Evolutionary conservation across 1,140 invertebrate genomes (phyloP), one percentile per base, ranked within the genome.

Genomic region (Sycophila sp.): DNA sequence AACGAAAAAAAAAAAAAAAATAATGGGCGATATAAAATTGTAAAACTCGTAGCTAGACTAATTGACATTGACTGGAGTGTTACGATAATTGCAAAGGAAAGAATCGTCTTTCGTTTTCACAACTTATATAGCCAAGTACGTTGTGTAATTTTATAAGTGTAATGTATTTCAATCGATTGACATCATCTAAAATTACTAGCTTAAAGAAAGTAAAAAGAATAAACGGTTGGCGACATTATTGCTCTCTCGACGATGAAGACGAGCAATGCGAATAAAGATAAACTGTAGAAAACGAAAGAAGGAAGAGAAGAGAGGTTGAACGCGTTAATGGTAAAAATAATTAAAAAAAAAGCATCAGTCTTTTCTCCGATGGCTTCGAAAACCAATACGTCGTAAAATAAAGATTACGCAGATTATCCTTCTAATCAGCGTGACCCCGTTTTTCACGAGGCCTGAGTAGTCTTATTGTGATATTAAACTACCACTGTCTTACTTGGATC

Each of bases 391-490:
- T 64, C 51, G 68, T 70, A 28, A 70, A 58, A 55, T 34, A 70
- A 70, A 36, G 68, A 64, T 70, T 56, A 49, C 60, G 69, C 62
- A 47, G 69, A 71, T 71, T 71, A 60, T 59, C 45, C 62, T 71
- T 63, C 42, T 66, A 66, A 71, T 71, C 55, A 34, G 62, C 55
- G 62, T 71, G 62, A 71, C 62, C 62, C 62, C 55, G 69, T 72
- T 72, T 84, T 85, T 83, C 77, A 79, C 79, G 82, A 85, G 85
- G 84, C 84, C 84, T 85, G 84, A 85, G 83, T 86, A 85, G 85
- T 86, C 84, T 83, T 85, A 85, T 86, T 86, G 85, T 86, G 84
- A 86, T 86, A 86, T 86, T 85, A 86, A 83, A 84, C 85, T 86
- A 86, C 82, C 84, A 85, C 85, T 86, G 84, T 85, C 83, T 86